Percentiles rank a stretch among this genome's conserved stretches.
Evolutionary conservation across 2,113 vertebrate genomes (phyloP).

Genomic region (Arizona elegans): DNA sequence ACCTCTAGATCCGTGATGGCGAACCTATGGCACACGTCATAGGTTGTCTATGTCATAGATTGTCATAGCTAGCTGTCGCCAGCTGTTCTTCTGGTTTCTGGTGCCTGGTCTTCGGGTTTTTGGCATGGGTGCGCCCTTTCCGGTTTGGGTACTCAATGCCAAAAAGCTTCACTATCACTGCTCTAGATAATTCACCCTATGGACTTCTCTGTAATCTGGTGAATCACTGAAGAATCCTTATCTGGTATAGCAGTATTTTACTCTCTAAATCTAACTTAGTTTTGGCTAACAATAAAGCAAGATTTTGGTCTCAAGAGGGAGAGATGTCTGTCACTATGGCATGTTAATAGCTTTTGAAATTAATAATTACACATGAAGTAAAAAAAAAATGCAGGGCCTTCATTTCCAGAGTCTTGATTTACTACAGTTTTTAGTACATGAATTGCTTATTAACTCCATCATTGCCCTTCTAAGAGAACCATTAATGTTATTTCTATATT

Average conservation of each 20-base stretch:
- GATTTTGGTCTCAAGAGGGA: background rate
- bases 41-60: too few relatives aligned
- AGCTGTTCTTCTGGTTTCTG: too few relatives aligned
- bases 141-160: too few relatives aligned
- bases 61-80: too few relatives aligned
- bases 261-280: background rate
- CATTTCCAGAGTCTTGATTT: background rate
- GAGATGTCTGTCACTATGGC: background rate
- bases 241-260: background rate
- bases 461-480: background rate
- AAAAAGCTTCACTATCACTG: too few relatives aligned
- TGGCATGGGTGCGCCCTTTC: too few relatives aligned
- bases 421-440: background rate
- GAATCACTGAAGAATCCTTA: background rate
- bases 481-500: background rate
- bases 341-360: constrained; percentile 10
- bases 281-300: background rate
- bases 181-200: background rate
- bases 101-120: too few relatives aligned
- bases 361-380: constrained; percentile 34
- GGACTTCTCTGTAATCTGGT: background rate
- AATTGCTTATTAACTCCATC: background rate
- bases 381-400: background rate
- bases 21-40: too few relatives aligned
- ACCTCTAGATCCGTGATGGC: too few relatives aligned